phyloP scores from a whole-genome alignment of 92 coral and sea anemone species.

The Micromussa lordhowensis region DNA sequence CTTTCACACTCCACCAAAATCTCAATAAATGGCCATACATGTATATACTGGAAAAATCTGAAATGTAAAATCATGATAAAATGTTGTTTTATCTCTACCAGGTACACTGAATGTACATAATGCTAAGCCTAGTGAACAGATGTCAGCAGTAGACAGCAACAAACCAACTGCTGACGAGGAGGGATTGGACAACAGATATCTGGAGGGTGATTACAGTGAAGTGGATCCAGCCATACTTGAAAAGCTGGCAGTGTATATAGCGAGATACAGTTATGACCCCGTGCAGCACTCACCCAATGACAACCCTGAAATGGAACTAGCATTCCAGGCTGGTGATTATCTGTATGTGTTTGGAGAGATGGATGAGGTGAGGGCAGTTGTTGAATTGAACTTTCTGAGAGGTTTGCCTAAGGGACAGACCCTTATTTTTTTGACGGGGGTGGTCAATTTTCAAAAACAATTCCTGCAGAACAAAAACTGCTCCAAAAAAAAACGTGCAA shows the following conservation, averaged over 20 bases:
- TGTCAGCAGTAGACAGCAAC: not conserved
- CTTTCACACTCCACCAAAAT: too few relatives aligned
- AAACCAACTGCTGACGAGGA: not conserved
- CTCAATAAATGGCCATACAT: too few relatives aligned
- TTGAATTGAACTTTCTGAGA: too few relatives aligned
- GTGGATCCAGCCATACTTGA: conserved; percentile 65
- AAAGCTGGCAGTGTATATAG: conserved; percentile 89
- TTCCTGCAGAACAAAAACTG: too few relatives aligned
- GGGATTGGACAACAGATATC: conserved; percentile 34
- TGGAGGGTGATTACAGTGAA: conserved; percentile 37
- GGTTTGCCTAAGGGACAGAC: too few relatives aligned
- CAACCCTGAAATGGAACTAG: conserved; percentile 92
- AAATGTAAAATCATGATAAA: too few relatives aligned
- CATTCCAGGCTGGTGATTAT: conserved; percentile 99
- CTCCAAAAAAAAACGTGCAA: too few relatives aligned
- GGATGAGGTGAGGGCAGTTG: conserved; percentile 78
- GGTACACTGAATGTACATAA: conserved; percentile 41
- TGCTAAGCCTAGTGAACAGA: not conserved
- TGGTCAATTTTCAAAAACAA: too few relatives aligned
- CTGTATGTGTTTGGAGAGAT: conserved; percentile 95
- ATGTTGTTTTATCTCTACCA: not conserved
- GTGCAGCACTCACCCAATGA: conserved; percentile 94
- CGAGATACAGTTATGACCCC: conserved; percentile 96
- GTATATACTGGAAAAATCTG: too few relatives aligned
- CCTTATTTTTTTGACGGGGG: too few relatives aligned